A percentile compares a stretch with the other conserved stretches of the same genome.
These are phyloP conservation scores for Amphiprion clarkii DNA, from an alignment of 2,797 vertebrate genomes.

Conservation along the genomic window DNA sequence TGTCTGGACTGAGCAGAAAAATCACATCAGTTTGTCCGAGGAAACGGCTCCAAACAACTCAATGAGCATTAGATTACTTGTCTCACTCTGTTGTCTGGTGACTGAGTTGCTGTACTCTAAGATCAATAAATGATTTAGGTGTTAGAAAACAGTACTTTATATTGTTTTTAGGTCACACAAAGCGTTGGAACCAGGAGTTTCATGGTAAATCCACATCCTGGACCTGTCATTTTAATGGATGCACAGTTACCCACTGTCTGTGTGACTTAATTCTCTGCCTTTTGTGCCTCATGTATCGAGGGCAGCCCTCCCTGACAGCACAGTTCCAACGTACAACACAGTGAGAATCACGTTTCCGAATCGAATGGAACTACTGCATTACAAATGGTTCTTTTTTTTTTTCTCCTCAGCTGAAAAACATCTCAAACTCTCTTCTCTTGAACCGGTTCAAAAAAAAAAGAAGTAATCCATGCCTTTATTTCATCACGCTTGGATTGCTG, in stretches of 20 bases:
- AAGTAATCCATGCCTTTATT: conserved; percentile 45
- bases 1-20: conserved; percentile 13
- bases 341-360: conserved; percentile 12
- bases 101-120: conserved; percentile 6
- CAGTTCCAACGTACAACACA: conserved; percentile 12
- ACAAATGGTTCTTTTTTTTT: conserved; percentile 25
- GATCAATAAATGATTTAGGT: conserved; percentile 46
- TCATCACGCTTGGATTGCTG: conserved; percentile 53
- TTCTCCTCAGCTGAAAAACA: conserved; percentile 8
- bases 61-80: conserved; percentile 9
- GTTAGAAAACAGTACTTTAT: conserved; percentile 34
- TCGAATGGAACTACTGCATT: conserved; percentile 14
- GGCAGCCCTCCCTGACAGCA: conserved; percentile 55
- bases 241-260: conserved; percentile 47
- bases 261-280: conserved; percentile 35
- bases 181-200: conserved; percentile 49
- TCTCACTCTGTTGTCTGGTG: conserved; percentile 25
- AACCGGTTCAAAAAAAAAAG: conserved; percentile 15
- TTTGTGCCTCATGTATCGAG: conserved; percentile 15
- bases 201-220: conserved; percentile 66
- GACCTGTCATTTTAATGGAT: conserved; percentile 64
- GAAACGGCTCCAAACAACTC: conserved; percentile 9
- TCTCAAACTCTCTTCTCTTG: conserved; percentile 20
- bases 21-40: conserved; percentile 1
- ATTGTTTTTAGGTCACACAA: conserved; percentile 13